phyloP scores from a whole-genome alignment of 2,113 vertebrate species.

The Sebastes fasciatus region DNA sequence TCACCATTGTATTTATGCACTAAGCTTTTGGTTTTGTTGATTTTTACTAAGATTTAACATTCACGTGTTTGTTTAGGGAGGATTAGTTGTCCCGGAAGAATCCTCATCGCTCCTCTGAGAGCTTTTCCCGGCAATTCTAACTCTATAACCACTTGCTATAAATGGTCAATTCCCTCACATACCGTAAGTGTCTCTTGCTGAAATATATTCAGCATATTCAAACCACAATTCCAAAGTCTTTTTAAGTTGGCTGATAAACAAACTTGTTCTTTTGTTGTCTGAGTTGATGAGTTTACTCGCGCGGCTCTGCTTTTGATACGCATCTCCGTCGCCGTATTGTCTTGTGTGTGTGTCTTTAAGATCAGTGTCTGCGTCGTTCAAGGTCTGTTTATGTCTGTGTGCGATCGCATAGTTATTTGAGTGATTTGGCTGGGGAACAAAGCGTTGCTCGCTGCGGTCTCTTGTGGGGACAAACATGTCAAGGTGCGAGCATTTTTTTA shows the following conservation, averaged over 20 bases:
- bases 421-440: conserved; percentile 59
- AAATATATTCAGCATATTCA: background rate
- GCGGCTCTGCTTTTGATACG: conserved; percentile 23
- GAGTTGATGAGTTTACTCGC: conserved; percentile 6
- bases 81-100: background rate
- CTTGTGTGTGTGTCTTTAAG: conserved; percentile 40
- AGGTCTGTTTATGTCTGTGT: conserved; percentile 59
- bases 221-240: background rate
- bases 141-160: conserved; percentile 1
- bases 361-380: conserved; percentile 11
- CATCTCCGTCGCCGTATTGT: conserved; percentile 13
- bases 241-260: background rate
- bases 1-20: background rate
- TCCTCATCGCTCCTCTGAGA: background rate
- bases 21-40: background rate
- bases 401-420: conserved; percentile 52
- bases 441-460: conserved; percentile 26
- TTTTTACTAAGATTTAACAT: background rate
- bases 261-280: conserved; percentile 18
- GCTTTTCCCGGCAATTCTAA: background rate
- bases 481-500: conserved; percentile 26
- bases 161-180: background rate
- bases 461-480: conserved; percentile 50
- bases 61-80: background rate
- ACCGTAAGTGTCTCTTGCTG: background rate